Conservation (phyloP, 2,113 vertebrate species). For the Mellivora capensis region DNA sequence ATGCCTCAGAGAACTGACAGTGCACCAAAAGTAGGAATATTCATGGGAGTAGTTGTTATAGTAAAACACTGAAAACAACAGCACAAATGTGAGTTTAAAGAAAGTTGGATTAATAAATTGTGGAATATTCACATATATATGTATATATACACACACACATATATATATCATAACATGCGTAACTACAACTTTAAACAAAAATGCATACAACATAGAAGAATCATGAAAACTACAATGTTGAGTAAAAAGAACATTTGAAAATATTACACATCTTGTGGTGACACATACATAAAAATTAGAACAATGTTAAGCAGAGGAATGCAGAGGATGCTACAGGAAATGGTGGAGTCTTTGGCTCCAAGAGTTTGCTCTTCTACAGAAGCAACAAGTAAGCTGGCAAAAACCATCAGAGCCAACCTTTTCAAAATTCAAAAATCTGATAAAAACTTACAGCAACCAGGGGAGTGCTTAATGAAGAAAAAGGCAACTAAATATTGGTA, state of each 20-base stretch:
- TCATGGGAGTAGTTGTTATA: background rate
- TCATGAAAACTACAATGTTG: background rate
- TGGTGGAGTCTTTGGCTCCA: background rate
- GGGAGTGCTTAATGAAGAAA: background rate
- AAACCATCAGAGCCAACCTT: background rate
- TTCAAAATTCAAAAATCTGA: background rate
- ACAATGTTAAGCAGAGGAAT: background rate
- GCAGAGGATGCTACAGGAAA: background rate
- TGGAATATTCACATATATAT: background rate
- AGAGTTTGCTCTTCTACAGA: background rate
- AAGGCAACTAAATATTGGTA: background rate
- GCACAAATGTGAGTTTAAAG: background rate
- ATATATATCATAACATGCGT: background rate
- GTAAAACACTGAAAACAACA: background rate
- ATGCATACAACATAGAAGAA: background rate
- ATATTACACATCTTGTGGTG: background rate
- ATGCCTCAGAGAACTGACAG: background rate
- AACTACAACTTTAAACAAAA: background rate
- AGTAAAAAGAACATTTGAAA: background rate
- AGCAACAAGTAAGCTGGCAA: background rate
- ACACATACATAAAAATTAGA: background rate
- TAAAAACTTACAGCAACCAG: background rate
- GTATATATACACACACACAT: too few species aligned
- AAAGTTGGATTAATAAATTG: background rate
- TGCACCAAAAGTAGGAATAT: background rate